Conservation (phyloP, 2,113 vertebrate species). For the Scomber colias region DNA sequence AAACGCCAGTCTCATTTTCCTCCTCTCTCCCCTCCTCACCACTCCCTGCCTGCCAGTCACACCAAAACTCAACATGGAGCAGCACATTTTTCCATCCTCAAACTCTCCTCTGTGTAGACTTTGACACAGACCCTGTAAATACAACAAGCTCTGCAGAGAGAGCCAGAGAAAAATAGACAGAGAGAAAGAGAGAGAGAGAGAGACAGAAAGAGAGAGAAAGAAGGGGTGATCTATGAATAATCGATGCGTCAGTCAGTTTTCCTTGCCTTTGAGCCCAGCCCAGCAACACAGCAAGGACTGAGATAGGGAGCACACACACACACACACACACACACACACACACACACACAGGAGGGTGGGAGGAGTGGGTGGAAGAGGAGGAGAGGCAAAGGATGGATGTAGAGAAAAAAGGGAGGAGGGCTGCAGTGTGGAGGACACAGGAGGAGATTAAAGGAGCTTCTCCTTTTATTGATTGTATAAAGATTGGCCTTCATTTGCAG, state of each 20-base stretch:
- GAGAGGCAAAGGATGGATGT: constrained; percentile 48
- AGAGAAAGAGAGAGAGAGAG: constrained; percentile 2
- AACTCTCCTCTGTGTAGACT: constrained; percentile 29
- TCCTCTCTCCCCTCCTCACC: constrained; percentile 2
- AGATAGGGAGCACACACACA: constrained; percentile 60
- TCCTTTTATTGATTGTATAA: constrained; percentile 80
- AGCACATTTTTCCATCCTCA: constrained; percentile 33
- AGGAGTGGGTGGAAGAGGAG: constrained; percentile 57
- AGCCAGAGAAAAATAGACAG: constrained; percentile 28
- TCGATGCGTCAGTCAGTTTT: constrained; percentile 79
- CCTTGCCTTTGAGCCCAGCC: constrained; percentile 75
- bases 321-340: too few relatives aligned
- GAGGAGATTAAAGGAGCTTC: constrained; percentile 79
- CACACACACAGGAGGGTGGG: constrained; percentile 44
- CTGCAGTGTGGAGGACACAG: constrained; percentile 68
- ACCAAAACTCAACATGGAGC: constrained; percentile 28
- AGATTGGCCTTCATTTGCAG: constrained; percentile 82
- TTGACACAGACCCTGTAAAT: constrained; percentile 45
- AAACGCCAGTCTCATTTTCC: constrained; percentile 8
- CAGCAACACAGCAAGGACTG: constrained; percentile 70
- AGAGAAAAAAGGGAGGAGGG: constrained; percentile 67
- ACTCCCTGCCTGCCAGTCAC: constrained; percentile 29
- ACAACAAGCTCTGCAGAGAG: constrained; percentile 51
- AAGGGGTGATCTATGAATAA: constrained; percentile 80
- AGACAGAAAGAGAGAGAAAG: constrained; percentile 51